A percentile compares a stretch with the other conserved stretches of the same genome.
phyloP scores from a whole-genome alignment of 2,888 invertebrate genomes.

The Volucella inanis region DNA sequence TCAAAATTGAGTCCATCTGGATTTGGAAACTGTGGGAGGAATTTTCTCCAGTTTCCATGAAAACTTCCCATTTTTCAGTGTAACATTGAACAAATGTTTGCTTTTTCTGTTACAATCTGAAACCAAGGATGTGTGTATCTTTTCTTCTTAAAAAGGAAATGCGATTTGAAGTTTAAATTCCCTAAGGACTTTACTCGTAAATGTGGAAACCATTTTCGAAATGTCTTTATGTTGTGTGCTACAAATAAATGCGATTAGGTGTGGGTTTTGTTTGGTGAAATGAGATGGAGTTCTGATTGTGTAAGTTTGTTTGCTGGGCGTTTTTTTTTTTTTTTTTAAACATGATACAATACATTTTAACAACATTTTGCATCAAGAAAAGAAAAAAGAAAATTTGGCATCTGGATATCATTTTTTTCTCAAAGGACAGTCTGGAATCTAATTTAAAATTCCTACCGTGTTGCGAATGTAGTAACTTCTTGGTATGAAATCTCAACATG shows the following conservation, averaged over 20 bases:
- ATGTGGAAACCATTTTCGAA: slow-evolving; percentile 17
- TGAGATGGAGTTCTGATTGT: not conserved
- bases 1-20: not conserved
- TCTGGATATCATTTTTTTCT: not conserved
- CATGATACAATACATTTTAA: slow-evolving; percentile 3
- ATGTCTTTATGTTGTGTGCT: slow-evolving; percentile 21
- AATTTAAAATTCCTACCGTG: not conserved
- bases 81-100: slow-evolving; percentile 5
- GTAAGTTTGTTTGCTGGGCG: too few species aligned
- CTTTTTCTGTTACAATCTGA: slow-evolving; percentile 13
- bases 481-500: not conserved
- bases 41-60: not conserved
- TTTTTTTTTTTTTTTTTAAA: not conserved
- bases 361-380: not conserved
- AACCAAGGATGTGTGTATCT: not conserved
- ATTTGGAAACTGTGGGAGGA: not conserved
- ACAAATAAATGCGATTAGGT: slow-evolving; percentile 30
- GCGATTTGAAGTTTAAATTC: slow-evolving; percentile 37
- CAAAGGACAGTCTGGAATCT: not conserved
- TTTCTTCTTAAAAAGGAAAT: slow-evolving; percentile 11
- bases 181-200: slow-evolving; percentile 12
- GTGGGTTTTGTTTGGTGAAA: not conserved
- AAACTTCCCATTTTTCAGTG: too few species aligned
- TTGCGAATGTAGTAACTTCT: not conserved
- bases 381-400: not conserved